Percentiles rank a stretch among this genome's conserved stretches.
Conservation (phyloP, 2,888 invertebrate genomes). For the Congeria kusceri region DNA sequence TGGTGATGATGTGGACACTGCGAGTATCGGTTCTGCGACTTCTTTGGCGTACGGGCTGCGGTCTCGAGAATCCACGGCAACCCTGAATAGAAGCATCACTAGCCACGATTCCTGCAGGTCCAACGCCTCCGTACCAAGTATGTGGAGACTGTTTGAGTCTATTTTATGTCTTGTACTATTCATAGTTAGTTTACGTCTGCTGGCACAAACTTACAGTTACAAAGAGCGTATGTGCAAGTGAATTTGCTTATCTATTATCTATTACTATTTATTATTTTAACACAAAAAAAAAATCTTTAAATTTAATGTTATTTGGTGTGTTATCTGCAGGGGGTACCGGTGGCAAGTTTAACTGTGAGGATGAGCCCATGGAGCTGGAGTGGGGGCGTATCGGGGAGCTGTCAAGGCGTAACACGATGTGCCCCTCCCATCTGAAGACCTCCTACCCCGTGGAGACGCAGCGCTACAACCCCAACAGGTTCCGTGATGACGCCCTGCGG, state of each 20-base stretch:
- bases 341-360: slow-evolving; percentile 77
- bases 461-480: slow-evolving; percentile 55
- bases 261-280: too few species aligned
- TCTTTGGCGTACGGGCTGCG: slow-evolving; percentile 55
- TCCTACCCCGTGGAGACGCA: slow-evolving; percentile 85
- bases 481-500: slow-evolving; percentile 62
- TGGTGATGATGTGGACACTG: slow-evolving; percentile 45
- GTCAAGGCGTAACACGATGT: slow-evolving; percentile 84
- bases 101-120: slow-evolving; percentile 60
- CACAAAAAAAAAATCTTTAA: too few species aligned
- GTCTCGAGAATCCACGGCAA: slow-evolving; percentile 60
- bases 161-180: too few species aligned
- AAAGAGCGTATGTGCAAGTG: too few species aligned
- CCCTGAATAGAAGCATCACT: slow-evolving; percentile 59
- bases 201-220: too few species aligned
- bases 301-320: too few species aligned
- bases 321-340: slow-evolving; percentile 73
- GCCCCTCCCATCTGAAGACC: slow-evolving; percentile 84
- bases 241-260: too few species aligned
- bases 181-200: too few species aligned
- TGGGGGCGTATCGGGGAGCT: slow-evolving; percentile 83
- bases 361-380: slow-evolving; percentile 79
- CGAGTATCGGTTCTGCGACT: slow-evolving; percentile 58
- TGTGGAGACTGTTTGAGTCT: too few species aligned
- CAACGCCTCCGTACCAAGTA: slow-evolving; percentile 64